These are phyloP conservation scores for Eclectus roratus DNA, from an alignment of 2,113 vertebrate species.

Conservation along the genomic window DNA sequence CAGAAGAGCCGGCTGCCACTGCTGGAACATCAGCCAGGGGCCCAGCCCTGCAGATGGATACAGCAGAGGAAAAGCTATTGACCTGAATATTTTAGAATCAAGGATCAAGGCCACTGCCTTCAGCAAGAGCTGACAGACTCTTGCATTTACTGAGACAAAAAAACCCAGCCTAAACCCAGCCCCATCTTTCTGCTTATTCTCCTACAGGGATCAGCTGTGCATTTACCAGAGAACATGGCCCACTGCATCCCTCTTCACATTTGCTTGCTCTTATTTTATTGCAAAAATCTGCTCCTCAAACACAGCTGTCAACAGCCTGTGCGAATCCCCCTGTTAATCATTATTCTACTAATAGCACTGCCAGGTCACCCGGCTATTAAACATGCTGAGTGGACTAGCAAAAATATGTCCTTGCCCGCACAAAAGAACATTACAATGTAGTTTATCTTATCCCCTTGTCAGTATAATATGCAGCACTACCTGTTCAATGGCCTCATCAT, in stretches of 20 bases:
- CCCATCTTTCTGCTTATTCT: not conserved
- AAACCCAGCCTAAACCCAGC: not conserved
- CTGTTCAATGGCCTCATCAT: slow-evolving; percentile 37
- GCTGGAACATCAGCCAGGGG: not conserved
- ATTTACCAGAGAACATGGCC: not conserved
- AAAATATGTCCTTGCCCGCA: slow-evolving; percentile 3
- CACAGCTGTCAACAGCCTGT: not conserved
- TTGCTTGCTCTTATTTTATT: not conserved
- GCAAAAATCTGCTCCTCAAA: not conserved
- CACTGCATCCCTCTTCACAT: not conserved
- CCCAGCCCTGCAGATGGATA: not conserved
- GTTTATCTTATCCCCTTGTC: slow-evolving; percentile 41
- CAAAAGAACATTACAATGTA: slow-evolving; percentile 27
- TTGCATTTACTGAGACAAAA: not conserved
- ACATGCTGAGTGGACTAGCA: not conserved
- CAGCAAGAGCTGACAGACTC: slow-evolving; percentile 30
- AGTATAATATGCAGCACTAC: slow-evolving; percentile 3
- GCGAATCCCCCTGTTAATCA: not conserved
- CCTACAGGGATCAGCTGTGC: not conserved
- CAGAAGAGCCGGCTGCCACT: not conserved
- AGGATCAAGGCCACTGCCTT: slow-evolving; percentile 59
- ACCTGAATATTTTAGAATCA: slow-evolving; percentile 58
- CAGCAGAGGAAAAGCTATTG: slow-evolving; percentile 35
- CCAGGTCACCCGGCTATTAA: not conserved
- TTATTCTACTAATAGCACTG: not conserved